Evolutionary conservation across 2,888 invertebrate species (phyloP).

Genomic region (Epinotia bilunana): DNA sequence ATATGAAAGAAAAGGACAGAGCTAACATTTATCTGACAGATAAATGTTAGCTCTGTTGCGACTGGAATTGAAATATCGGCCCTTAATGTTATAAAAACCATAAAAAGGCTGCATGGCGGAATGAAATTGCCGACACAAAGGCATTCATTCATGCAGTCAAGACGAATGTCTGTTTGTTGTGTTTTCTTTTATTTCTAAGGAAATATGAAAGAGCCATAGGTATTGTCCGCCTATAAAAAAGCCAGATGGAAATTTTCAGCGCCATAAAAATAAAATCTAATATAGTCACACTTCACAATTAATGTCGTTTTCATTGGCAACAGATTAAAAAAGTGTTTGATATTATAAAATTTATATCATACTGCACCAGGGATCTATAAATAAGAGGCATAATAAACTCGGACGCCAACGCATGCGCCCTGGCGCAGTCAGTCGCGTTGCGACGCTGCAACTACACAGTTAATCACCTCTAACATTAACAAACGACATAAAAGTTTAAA

Average conservation of each 20-base stretch:
- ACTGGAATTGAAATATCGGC: no score
- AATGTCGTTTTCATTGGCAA: neutral
- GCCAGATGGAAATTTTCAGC: neutral
- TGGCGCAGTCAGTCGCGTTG: conserved; percentile 63
- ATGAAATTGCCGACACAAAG: conserved; percentile 66
- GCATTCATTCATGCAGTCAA: conserved; percentile 23
- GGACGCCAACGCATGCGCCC: conserved; percentile 52
- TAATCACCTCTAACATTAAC: conserved; percentile 11
- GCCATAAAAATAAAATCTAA: neutral
- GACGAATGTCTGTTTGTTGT: neutral
- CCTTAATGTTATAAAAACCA: neutral
- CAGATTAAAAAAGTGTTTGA: conserved; percentile 26
- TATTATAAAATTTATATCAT: conserved; percentile 45
- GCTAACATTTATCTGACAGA: no score
- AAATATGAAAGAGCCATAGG: neutral
- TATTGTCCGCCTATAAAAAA: neutral
- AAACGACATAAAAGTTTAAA: conserved; percentile 1
- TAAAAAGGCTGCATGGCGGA: conserved; percentile 47
- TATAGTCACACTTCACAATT: neutral
- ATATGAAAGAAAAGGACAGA: no score
- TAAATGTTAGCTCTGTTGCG: no score
- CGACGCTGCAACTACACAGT: conserved; percentile 55
- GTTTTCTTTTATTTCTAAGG: neutral
- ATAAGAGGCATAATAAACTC: conserved; percentile 46
- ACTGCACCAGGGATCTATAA: conserved; percentile 47